Evolutionary conservation across 1,140 invertebrate species (phyloP), one percentile per base, ranked within the genome.

Genomic region (Drosophila nannoptera): DNA sequence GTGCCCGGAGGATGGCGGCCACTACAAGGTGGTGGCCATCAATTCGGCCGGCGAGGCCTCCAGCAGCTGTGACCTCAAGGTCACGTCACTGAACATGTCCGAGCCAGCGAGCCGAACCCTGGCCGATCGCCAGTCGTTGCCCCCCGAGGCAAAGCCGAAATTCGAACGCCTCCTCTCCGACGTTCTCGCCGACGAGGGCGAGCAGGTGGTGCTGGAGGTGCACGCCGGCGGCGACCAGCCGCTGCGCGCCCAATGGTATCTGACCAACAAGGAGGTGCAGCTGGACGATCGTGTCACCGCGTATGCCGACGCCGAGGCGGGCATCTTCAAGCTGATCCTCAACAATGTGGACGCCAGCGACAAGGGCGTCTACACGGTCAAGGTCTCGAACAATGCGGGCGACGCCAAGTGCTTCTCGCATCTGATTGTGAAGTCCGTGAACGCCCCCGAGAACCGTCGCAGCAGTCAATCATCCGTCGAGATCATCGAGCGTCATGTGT

Each of bases 401-500:
- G 94, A 96, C 73, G 94, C 94, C 0, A 95, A 95, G 81, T 95
- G 94, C 75, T 95, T 96, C 66, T 94, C 94, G 0, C 93, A 95
- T 70, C 78, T 96, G 4, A 95, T 94, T 43, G 94, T 95, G 0
- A 94, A 94, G 88, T 90, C 92, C 0, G 89, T 92, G 7, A 90
- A 90, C 45, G 71, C 73, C 2, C 75, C 86, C 0, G 88, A 89
- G 42, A 69, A 69, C 40, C 75, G 88, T 8, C 82, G 78, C 9
- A 60, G 76, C 53, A 87, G 76, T 46, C 77, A 74, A 14, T 87
- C 76, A 7, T 88, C 86, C 14, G 74, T 92, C 0, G 90, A 92
- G 38, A 91, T 92, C 74, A 91, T 92, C 65, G 91, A 93, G 32
- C 93, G 92, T 63, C 87, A 91, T 2, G 73, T 91, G 31, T 90